Base-by-base conservation (phyloP, 2,797 vertebrate genomes). In the Ispidina lecontei region DNA sequence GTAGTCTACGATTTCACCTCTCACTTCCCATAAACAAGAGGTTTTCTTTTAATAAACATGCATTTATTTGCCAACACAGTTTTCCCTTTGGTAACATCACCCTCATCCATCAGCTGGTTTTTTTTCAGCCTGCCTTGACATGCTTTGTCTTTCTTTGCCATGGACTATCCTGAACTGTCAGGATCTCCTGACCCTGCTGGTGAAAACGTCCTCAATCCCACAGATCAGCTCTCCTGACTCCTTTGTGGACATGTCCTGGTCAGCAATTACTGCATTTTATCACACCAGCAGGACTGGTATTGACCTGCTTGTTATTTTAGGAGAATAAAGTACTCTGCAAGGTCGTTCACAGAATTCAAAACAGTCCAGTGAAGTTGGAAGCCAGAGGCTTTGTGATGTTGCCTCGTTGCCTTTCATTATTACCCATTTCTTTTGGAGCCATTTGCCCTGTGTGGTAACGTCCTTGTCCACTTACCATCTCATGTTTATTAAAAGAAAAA, bases 291-390 rank as follows among this genome's bases (percentile, higher is more conserved):
- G 86, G 85, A 74, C 81, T 82, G 39, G 59, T 80, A 84, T 82
- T 94, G 94, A 94, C 90, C 81, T 69, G 78, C 65, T 90, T 58
- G 65, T 88, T 95, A 89, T 93, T 95, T 95, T 94, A 87, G 88
- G 81, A 90, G 75, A 83, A 87, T 65, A 41, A 89, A 94, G 25
- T 37, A 41, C 59, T 72, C 88, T 55, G 47, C 78, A 91, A 95
- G 94, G 81, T 91, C 92, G 71, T 47, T 26, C 75, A 54, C 8
- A 35, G 87, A 68, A 91, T 87, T 90, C 82, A 51, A 55, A 91
- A 47, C 3, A 85, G 49, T 13, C 62, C 79, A 64, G 84, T 1
- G 1, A 65, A 77, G 43, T 41, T 82, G 37, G 70, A 86, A 90
- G 39, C 47, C 75, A 55, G 55, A 6, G 9, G 19, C 23, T 72